Evolutionary conservation across 2,888 invertebrate genomes (phyloP), one percentile per base, ranked within the genome.

Genomic region (Chrysopilus asiliformis): DNA sequence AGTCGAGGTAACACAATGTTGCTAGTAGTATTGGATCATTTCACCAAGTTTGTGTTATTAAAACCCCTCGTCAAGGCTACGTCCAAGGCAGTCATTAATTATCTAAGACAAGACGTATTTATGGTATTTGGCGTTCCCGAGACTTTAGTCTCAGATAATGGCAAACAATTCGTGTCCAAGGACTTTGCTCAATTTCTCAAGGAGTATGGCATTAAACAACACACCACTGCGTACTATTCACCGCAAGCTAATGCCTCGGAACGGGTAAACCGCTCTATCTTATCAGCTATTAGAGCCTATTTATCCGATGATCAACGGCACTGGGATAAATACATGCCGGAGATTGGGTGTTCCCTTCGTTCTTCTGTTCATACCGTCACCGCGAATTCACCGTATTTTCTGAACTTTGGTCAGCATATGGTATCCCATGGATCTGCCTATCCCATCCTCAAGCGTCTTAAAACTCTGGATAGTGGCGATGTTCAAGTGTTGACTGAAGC

Each of bases 191-290:
- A 14, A 7, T 35, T 48, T 4, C 18, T 44, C 7, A 22, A 22
- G 9, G 34, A 31, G 8, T 50, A 47, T 29, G 38, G 45, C 7
- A 27, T 42, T 2, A 40, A 17, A 8, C 32, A 49, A 4, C n/a
- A 33, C 2, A 46, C 39, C 12, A 52, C 45, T 18, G 42, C 47
- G 2, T 29, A 35, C 10, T 55, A 57, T 38, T 49, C 52, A 12
- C 53, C 57, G 0, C 56, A 57, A 43, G 40, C 43, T 2, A 56
- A 57, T 36, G 51, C 53, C 6, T 47, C 49, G 0, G 55, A 55
- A 37, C 39, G 53, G 2, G 44, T 49, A 1, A 56, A 56, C 37
- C 34, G 49, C 13, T 49, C 49, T 0, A 36, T 57, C 4, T 48
- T 48, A 8, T 48, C 49, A 3, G 49, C 48, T 36, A 47, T 55